These are phyloP conservation scores for Leptodactylus fallax DNA, from an alignment of 2,797 vertebrate species.

Conservation along the genomic window DNA sequence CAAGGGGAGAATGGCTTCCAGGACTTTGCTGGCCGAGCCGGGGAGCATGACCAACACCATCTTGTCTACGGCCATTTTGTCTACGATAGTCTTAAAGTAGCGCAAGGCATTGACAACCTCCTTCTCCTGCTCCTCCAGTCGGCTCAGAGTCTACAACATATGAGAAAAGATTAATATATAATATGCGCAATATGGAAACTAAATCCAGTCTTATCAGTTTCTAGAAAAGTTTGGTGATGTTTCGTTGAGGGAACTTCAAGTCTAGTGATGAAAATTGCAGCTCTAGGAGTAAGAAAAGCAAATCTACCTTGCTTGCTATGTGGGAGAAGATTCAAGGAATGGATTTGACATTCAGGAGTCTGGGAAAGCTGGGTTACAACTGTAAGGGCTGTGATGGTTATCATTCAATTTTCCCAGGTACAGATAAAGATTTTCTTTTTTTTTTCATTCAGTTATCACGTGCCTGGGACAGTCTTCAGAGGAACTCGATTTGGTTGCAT, in stretches of 20 bases:
- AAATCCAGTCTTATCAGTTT: not conserved
- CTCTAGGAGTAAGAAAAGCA: no score
- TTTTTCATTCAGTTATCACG: no score
- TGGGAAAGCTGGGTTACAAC: not conserved
- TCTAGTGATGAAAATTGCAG: not conserved
- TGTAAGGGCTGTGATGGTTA: not conserved
- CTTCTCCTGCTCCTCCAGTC: constrained; percentile 96
- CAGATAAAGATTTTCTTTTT: no score
- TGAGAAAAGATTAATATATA: not conserved
- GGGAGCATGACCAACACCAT: constrained; percentile 98
- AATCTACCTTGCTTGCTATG: not conserved
- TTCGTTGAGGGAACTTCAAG: not conserved
- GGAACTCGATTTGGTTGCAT: not conserved
- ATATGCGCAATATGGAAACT: no score
- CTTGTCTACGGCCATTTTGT: constrained; percentile 97
- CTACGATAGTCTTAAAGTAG: constrained; percentile 98
- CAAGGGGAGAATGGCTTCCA: constrained; percentile 94
- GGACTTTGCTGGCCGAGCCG: constrained; percentile 94
- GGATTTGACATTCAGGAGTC: not conserved
- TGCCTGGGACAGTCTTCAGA: no score
- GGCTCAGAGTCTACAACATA: constrained; percentile 86
- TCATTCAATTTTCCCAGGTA: not conserved
- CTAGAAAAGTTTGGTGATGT: not conserved
- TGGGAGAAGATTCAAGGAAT: not conserved
- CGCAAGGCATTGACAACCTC: constrained; percentile 95